These are phyloP conservation scores for Telmatochromis brachygnathus DNA, from an alignment of 2,113 vertebrate genomes.

Conservation along the genomic window DNA sequence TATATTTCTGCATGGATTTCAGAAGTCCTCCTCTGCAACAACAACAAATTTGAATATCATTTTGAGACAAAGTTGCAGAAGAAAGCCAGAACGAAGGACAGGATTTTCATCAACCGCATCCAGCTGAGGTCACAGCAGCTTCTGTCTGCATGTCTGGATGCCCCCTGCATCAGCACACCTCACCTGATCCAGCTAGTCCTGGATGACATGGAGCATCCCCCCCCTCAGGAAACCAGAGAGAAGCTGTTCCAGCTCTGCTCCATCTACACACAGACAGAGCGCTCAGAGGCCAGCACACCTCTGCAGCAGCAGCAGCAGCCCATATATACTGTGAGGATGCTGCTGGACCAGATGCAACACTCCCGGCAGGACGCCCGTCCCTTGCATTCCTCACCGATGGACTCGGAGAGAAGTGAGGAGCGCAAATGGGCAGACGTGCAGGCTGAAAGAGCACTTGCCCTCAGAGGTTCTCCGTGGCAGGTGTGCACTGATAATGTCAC, in stretches of 20 bases:
- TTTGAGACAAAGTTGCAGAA: constrained; percentile 61
- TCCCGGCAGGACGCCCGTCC: constrained; percentile 12
- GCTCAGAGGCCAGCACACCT: background rate
- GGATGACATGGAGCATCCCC: constrained; percentile 80
- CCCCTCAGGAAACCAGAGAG: constrained; percentile 75
- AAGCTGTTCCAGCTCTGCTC: constrained; percentile 81
- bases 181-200: constrained; percentile 84
- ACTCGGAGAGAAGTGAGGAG: constrained; percentile 32
- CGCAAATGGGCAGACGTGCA: constrained; percentile 49
- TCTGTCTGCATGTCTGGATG: constrained; percentile 79
- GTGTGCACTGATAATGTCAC: constrained; percentile 77
- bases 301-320: constrained; percentile 62
- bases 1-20: constrained; percentile 86
- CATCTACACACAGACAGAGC: constrained; percentile 81
- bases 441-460: constrained; percentile 70
- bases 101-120: constrained; percentile 73
- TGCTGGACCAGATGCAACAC: constrained; percentile 72
- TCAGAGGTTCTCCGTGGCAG: constrained; percentile 85
- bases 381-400: background rate
- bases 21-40: constrained; percentile 76
- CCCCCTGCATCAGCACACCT: constrained; percentile 81
- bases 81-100: constrained; percentile 66
- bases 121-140: constrained; percentile 79
- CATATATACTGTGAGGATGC: constrained; percentile 84
- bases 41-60: constrained; percentile 58